Conservation (phyloP, 2,797 vertebrate species). For the Arrhamphus sclerolepis region DNA sequence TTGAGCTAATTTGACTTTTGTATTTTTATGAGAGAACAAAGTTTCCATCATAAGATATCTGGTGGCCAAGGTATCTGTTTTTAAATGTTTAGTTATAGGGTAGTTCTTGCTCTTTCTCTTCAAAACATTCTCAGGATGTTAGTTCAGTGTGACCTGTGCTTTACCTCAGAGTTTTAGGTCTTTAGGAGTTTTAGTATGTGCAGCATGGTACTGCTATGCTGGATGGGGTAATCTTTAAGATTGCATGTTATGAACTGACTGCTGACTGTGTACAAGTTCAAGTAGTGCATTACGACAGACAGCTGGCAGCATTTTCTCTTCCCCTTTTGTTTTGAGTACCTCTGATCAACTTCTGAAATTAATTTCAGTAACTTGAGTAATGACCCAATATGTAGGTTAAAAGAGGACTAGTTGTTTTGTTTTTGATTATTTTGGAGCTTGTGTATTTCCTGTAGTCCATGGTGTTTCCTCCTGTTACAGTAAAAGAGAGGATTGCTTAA, state of each 20-base stretch:
- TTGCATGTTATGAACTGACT: conserved; percentile 32
- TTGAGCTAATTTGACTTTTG: too few relatives aligned
- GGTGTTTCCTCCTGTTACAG: conserved; percentile 1
- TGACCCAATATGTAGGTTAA: not conserved
- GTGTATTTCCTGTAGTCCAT: not conserved
- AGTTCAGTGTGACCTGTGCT: not conserved
- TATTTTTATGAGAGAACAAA: too few relatives aligned
- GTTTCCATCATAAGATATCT: too few relatives aligned
- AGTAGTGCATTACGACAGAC: conserved; percentile 34
- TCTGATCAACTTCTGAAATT: conserved; percentile 13
- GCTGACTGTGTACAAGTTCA: conserved; percentile 48
- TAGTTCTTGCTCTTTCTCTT: not conserved
- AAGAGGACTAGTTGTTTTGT: not conserved
- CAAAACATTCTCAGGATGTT: not conserved
- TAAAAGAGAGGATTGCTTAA: not conserved
- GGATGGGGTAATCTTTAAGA: conserved; percentile 16
- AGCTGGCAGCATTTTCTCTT: conserved; percentile 28
- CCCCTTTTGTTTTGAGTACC: conserved; percentile 43
- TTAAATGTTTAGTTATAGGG: not conserved
- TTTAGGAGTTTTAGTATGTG: not conserved
- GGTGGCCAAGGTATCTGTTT: too few relatives aligned
- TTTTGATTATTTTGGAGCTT: not conserved
- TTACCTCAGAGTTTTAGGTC: conserved; percentile 9
- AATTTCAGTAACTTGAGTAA: not conserved
- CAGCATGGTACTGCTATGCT: not conserved